Percentiles rank a stretch among this genome's conserved stretches.
Conservation (phyloP, 2,888 invertebrate genomes). For the Acronicta leporina region DNA sequence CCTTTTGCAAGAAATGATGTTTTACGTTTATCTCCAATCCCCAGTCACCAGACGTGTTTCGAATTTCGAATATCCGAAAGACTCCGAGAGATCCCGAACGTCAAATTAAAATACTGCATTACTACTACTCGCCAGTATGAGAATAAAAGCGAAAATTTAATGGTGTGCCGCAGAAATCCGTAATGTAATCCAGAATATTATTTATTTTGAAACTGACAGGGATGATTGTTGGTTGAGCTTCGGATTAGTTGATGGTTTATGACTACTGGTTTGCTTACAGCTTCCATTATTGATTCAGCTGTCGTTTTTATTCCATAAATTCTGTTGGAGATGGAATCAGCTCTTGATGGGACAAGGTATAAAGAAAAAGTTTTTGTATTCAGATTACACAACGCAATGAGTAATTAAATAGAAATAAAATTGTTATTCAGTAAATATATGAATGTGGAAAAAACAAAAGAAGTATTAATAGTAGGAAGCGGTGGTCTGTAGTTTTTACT, state of each 20-base stretch:
- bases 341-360: not conserved
- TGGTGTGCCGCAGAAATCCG: constrained; percentile 33
- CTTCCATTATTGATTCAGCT: constrained; percentile 1
- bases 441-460: too few relatives aligned
- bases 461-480: too few relatives aligned
- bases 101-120: constrained; percentile 47
- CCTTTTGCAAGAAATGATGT: constrained; percentile 38
- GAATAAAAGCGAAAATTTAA: constrained; percentile 39
- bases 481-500: too few relatives aligned
- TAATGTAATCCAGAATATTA: constrained; percentile 35
- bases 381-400: too few relatives aligned
- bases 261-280: not conserved
- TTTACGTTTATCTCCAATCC: constrained; percentile 45
- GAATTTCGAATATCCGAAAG: constrained; percentile 24
- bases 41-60: constrained; percentile 16
- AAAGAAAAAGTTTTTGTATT: too few relatives aligned
- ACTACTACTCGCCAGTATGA: constrained; percentile 26
- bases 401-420: too few relatives aligned
- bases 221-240: not conserved
- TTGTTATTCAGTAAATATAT: too few relatives aligned
- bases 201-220: constrained; percentile 7
- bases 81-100: constrained; percentile 23
- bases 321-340: not conserved
- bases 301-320: not conserved
- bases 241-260: not conserved